Base-by-base conservation (phyloP, 64 coral and sea anemone species). In the Cladopsammia gracilis region DNA sequence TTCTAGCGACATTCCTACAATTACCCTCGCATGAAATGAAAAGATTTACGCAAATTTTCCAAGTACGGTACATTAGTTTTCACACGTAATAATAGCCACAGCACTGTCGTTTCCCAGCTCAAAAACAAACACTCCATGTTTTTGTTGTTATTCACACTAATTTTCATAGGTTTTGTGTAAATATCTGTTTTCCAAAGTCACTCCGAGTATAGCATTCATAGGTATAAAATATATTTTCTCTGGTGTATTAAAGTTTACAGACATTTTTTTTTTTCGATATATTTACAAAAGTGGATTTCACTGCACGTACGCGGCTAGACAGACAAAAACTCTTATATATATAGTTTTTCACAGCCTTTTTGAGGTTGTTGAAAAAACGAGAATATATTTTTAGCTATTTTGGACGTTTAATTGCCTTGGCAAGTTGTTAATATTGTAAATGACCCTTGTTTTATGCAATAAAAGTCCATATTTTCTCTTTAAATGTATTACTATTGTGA, bases 341-440 rank as follows among this genome's bases (percentile, higher is more conserved):
- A 20, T 54, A 54, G 11, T 84, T 62, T 23, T 47, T 10, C 43
- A 6, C 14, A 42, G 58, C 70, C 70, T 75, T 75, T 2, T 6
- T 16, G 7, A 6, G 7, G 12, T 49, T 75, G 15, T 49, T 50
- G 9, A 50, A 64, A 62, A 24, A 50, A 62, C 19, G 14, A 19
- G 62, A 11, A 68, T 50, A 65, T 66, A 83, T 66, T 51, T 83
- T 83, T 42, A 8, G 42, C 18, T 19, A 20, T 47, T 48, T 50
- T 49, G 62, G 45, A 64, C 44, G 16, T 67, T 82, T 14, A 49
- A 67, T 48, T 47, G 44, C 62, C 80, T 67, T 5, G 10, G 45
- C 78, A 82, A 84, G 62, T 62, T 82, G 78, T 84, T 66, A 84
- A 84, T 66, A 84, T 84, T 84, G 80, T 84, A 67, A 68, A 68